Conservation (phyloP, 1,140 invertebrate species). For the Sminthurinus signatus region DNA sequence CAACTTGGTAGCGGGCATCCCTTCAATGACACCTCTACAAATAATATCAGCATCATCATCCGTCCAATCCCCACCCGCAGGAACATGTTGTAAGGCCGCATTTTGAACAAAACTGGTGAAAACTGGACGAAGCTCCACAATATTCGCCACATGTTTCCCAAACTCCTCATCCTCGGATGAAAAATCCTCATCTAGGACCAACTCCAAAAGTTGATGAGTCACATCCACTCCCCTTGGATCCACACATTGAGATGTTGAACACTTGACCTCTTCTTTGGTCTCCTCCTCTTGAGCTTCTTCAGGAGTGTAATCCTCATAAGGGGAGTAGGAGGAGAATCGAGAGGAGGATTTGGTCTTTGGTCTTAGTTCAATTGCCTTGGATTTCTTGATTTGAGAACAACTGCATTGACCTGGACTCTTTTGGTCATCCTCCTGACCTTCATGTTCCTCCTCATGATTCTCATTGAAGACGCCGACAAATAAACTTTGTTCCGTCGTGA, state of each 20-base stretch:
- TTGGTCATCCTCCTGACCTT: constrained; percentile 24
- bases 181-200: constrained; percentile 39
- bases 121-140: constrained; percentile 22
- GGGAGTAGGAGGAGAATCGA: constrained; percentile 23
- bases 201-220: constrained; percentile 32
- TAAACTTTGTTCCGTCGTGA: constrained; percentile 33
- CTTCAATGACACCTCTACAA: constrained; percentile 38
- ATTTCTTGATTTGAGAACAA: constrained; percentile 36
- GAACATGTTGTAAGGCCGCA: neutral
- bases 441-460: constrained; percentile 24
- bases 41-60: constrained; percentile 37
- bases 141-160: neutral
- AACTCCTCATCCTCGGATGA: constrained; percentile 26
- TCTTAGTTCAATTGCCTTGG: constrained; percentile 21
- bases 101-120: constrained; percentile 17
- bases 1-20: constrained; percentile 35
- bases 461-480: constrained; percentile 37
- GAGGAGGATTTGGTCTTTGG: constrained; percentile 26
- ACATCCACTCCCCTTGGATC: constrained; percentile 39
- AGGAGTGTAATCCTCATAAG: constrained; percentile 34
- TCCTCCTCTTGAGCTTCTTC: constrained; percentile 34
- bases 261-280: constrained; percentile 20
- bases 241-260: constrained; percentile 30
- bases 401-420: constrained; percentile 35
- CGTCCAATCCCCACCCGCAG: constrained; percentile 6